These are phyloP conservation scores for Gallinago nigripennis DNA, from an alignment of 2,797 vertebrate genomes.

Conservation along the genomic window DNA sequence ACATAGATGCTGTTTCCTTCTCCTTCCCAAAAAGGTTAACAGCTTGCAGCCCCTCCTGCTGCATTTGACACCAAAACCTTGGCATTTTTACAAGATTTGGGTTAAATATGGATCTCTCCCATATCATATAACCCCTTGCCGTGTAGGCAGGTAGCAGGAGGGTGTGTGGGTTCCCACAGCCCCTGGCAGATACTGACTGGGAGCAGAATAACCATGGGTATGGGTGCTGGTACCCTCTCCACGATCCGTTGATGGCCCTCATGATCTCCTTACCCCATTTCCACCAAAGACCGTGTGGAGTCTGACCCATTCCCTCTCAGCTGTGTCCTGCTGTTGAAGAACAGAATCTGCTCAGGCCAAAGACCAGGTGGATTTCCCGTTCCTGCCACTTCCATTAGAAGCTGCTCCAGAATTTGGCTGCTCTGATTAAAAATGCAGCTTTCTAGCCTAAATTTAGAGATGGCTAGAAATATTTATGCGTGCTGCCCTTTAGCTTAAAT, in stretches of 20 bases:
- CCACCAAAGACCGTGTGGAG: background rate
- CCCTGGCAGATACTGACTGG: background rate
- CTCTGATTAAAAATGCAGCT: conserved; percentile 36
- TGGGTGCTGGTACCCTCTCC: background rate
- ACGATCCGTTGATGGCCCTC: rapidly evolving
- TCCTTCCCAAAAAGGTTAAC: background rate
- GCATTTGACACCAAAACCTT: background rate
- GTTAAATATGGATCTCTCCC: background rate
- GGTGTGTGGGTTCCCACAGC: background rate
- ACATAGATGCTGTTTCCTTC: background rate
- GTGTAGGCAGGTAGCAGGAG: background rate
- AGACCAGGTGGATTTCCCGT: conserved; percentile 28
- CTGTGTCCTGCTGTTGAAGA: background rate
- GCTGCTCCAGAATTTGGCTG: background rate
- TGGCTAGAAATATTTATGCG: conserved; percentile 50
- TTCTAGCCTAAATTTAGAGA: conserved; percentile 53
- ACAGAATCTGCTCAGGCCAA: background rate
- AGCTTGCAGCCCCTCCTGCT: background rate
- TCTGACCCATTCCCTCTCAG: background rate
- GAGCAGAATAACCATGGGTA: background rate
- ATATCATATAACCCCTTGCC: rapidly evolving
- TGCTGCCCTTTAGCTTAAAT: conserved; percentile 61
- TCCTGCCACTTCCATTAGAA: conserved; percentile 4
- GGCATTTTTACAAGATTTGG: background rate
- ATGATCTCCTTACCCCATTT: rapidly evolving